Evolutionary conservation across 2,888 invertebrate genomes (phyloP).

Genomic region (Odiellus spinosus): DNA sequence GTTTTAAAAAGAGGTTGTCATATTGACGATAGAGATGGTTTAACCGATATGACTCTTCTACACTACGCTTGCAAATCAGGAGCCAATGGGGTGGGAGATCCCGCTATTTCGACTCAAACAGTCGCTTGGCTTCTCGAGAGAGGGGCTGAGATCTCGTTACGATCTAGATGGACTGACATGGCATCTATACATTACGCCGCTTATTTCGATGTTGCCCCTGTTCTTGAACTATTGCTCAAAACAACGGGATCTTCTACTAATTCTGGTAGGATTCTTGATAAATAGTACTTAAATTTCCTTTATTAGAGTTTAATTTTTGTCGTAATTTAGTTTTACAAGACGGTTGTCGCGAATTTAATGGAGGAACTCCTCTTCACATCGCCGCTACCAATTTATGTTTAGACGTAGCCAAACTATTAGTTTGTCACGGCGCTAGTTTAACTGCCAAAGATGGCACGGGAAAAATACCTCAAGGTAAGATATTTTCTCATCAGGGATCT

Average conservation of each 20-base stretch:
- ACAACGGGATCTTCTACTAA: slow-evolving; percentile 4
- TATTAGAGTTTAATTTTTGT: slow-evolving; percentile 6
- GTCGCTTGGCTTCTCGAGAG: slow-evolving; percentile 23
- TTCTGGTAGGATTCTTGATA: too few species aligned
- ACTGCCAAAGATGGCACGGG: slow-evolving; percentile 21
- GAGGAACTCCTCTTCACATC: slow-evolving; percentile 35
- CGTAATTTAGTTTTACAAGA: slow-evolving; percentile 31
- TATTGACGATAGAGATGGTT: slow-evolving; percentile 35
- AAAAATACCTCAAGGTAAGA: slow-evolving; percentile 21
- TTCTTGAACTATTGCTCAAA: slow-evolving; percentile 17
- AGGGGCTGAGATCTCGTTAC: slow-evolving; percentile 33
- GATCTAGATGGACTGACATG: slow-evolving; percentile 38
- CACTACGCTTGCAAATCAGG: slow-evolving; percentile 38
- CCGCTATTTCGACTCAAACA: slow-evolving; percentile 22
- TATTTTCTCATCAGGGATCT: not conserved
- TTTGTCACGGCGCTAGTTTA: slow-evolving; percentile 31
- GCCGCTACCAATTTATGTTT: slow-evolving; percentile 34
- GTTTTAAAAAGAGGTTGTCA: slow-evolving; percentile 32
- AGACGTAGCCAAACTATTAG: slow-evolving; percentile 30
- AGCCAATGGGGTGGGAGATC: slow-evolving; percentile 31
- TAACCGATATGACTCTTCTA: slow-evolving; percentile 37
- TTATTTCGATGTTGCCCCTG: slow-evolving; percentile 34
- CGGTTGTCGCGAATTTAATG: slow-evolving; percentile 34
- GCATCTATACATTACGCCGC: slow-evolving; percentile 36
- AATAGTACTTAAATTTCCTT: too few species aligned